A percentile compares a stretch with the other conserved stretches of the same genome.
phyloP scores from a whole-genome alignment of 2,888 invertebrate genomes.

The Hydropsyche betteni region DNA sequence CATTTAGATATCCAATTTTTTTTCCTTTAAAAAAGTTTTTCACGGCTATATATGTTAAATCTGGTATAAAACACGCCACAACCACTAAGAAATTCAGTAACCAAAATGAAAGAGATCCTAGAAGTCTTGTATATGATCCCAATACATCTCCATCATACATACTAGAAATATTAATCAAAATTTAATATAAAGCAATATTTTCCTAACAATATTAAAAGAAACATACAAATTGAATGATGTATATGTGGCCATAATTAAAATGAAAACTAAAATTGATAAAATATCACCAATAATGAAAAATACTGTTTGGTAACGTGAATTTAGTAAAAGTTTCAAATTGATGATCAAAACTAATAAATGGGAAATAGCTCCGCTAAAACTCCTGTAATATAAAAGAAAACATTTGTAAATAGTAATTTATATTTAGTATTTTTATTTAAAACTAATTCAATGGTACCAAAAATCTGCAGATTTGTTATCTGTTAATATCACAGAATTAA shows the following conservation, averaged over 20 bases:
- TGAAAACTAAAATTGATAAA: conserved; percentile 67
- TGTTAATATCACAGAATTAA: conserved; percentile 62
- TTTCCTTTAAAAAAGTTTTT: conserved; percentile 27
- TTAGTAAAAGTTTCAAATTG: conserved; percentile 71
- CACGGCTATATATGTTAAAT: conserved; percentile 58
- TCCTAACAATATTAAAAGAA: conserved; percentile 34
- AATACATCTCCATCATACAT: conserved; percentile 65
- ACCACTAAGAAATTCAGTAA: conserved; percentile 65
- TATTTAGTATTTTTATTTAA: conserved; percentile 11
- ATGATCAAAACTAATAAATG: conserved; percentile 67
- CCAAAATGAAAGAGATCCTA: conserved; percentile 69
- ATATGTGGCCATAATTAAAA: conserved; percentile 67
- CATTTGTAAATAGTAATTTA: conserved; percentile 51
- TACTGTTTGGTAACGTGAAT: conserved; percentile 69
- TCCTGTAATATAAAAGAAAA: conserved; percentile 60
- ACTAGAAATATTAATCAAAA: conserved; percentile 54
- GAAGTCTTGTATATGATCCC: conserved; percentile 69
- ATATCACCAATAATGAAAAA: conserved; percentile 64
- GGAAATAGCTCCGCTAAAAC: conserved; percentile 70
- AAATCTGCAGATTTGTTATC: conserved; percentile 66
- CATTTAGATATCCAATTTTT: neutral
- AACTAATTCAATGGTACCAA: conserved; percentile 56
- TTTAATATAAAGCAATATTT: too few species aligned
- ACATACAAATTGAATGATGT: conserved; percentile 70
- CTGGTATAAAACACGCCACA: conserved; percentile 67